Conservation (phyloP, 2,888 invertebrate genomes). For the Asteroscopus sphinx region DNA sequence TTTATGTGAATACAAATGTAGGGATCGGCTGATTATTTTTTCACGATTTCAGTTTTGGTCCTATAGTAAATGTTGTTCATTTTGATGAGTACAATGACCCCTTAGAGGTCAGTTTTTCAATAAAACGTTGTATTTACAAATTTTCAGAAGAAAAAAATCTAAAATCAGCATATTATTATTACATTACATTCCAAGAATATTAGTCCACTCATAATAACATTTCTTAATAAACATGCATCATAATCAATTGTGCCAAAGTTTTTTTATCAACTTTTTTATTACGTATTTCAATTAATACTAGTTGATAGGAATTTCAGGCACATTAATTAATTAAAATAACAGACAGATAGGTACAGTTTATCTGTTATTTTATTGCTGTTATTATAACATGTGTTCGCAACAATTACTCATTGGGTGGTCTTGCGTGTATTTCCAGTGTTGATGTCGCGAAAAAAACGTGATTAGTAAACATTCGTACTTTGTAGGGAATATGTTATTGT, state of each 20-base stretch:
- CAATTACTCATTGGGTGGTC: slow-evolving; percentile 71
- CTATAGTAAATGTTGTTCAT: not conserved
- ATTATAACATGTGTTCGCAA: slow-evolving; percentile 68
- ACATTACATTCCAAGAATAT: slow-evolving; percentile 3
- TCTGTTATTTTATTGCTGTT: slow-evolving; percentile 72
- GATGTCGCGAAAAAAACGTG: slow-evolving; percentile 67
- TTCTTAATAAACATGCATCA: slow-evolving; percentile 16
- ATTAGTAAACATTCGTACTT: slow-evolving; percentile 77
- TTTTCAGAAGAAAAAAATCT: too few species aligned
- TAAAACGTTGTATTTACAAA: too few species aligned
- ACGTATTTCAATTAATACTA: slow-evolving; percentile 59
- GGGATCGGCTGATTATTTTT: too few species aligned
- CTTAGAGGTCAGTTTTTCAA: too few species aligned
- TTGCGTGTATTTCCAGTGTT: slow-evolving; percentile 59
- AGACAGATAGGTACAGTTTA: slow-evolving; percentile 72
- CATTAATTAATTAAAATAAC: slow-evolving; percentile 60
- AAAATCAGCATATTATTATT: not conserved
- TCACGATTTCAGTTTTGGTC: too few species aligned
- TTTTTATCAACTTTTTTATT: slow-evolving; percentile 52
- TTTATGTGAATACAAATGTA: too few species aligned
- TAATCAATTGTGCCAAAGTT: slow-evolving; percentile 35
- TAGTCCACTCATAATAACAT: slow-evolving; percentile 4
- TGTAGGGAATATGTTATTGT: slow-evolving; percentile 52
- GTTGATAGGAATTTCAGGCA: slow-evolving; percentile 61
- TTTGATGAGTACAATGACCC: too few species aligned